Base-by-base conservation (phyloP, 2,113 vertebrate species). In the Anguilla japonica region DNA sequence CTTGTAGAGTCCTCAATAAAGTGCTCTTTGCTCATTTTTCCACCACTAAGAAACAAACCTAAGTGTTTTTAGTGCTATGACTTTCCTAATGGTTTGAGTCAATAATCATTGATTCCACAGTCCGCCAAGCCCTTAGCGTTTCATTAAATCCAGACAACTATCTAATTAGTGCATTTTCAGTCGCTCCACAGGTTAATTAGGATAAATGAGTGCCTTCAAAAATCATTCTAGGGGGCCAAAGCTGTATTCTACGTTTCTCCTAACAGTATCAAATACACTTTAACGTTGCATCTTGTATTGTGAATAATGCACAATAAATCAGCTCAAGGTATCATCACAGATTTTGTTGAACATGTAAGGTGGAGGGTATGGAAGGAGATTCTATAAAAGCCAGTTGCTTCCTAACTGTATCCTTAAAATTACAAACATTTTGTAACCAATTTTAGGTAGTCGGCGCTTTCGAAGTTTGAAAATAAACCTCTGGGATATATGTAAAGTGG, bases 101-200 rank as follows among this genome's bases (percentile, higher is more conserved):
- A 89, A 89, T 87, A 86, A 83, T 53, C 57, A 87, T 87, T 41
- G 87, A 89, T 88, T 89, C 53, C 40, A 60, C 9, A 63, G 83
- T 60, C 79, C 79, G 89, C 75, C 83, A 88, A 89, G 88, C 91
- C 87, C 41, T 43, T 80, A 91, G 67, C 41, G 83, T 90, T 89
- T 91, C 91, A 93, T 91, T 91, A 93, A 87, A 90, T 89, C 85
- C 85, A 86, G 71, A 82, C 87, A 41, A 87, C 89, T 84, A 83
- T 88, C 88, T 91, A 92, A 94, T 93, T 92, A 93, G 89, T 11
- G 80, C 88, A 89, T 84, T 88, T 20, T 86, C 89, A 90, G 90
- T 89, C 85, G 91, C 84, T 7, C 0, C 83, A 82, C 82, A 90
- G 90, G 91, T 93, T 93, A 92, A 93, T 91, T 88, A 88, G 93